Evolutionary conservation across 2,888 invertebrate genomes (phyloP), one percentile per base, ranked within the genome.

Genomic region (Acronicta psi): DNA sequence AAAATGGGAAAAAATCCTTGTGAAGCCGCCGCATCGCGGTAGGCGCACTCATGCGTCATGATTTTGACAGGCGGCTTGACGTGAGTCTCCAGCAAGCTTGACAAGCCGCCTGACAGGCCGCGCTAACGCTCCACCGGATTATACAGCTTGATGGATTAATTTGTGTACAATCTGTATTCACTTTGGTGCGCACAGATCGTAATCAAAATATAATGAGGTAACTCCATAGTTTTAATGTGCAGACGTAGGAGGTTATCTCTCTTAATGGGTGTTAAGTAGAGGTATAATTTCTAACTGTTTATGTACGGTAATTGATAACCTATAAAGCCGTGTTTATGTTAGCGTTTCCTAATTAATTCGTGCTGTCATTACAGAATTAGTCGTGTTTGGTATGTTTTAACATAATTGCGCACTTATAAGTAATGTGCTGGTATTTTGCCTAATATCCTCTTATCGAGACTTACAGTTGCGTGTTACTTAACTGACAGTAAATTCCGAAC

Each of bases 71-170:
- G 78, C 78, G 83, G 83, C 79, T 73, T 88, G 91, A 89, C 90
- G 70, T 60, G 37, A 69, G 60, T 59, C 63, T 62, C 52, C 59
- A 89, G 85, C 72, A 63, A 62, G 84, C 80, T 75, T 88, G 92
- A 90, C 91, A 88, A 80, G 82, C 77, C 78, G 83, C 79, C 68
- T 80, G 87, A 86, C 87, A 79, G 70, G 77, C 77, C 79, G 78
- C 81, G 83, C 84, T 81, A 83, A 83, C 87, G 86, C 83, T 83
- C 79, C 77, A 63, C 78, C 84, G 87, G 92, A 91, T 92, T 91
- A 92, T 87, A 85, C 81, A 86, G 82, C 84, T 78, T 92, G 92
- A 93, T 91, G 90, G 90, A 92, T 93, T 92, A 89, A 93, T 93
- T 92, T 90, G 83, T 82, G 84, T 76, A 66, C 59, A 70, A 74